Evolutionary conservation across 2,888 invertebrate genomes (phyloP), one percentile per base, ranked within the genome.

Genomic region (Folsomia manolachei): DNA sequence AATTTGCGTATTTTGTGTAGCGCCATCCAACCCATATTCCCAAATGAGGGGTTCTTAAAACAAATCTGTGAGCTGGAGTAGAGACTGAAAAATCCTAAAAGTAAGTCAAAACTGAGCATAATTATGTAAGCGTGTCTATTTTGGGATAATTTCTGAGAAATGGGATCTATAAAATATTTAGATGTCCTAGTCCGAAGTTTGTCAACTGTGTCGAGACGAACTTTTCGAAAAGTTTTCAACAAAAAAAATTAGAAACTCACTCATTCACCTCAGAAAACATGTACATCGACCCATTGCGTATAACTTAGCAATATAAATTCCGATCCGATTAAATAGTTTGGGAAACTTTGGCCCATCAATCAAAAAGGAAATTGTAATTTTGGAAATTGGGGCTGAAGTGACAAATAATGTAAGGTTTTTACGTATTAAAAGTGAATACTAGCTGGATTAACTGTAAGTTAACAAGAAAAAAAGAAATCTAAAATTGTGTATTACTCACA

Each of bases 1-100:
- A n/a, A n/a, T n/a, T n/a, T n/a, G n/a, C n/a, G n/a, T n/a, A n/a
- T 39, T 39, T 14, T 63, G 63, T 60, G 60, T 11, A 82, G 85
- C 52, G 75, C 79, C 21, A 81, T 83, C 56, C 79, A 86, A 67
- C 84, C 85, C 69, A 84, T 86, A 62, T 83, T 83, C 70, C 86
- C 86, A 0, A 86, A 86, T 77, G 82, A 83, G 56, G 86, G 86
- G 1, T 86, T 86, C 77, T 80, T 86, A 9, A 71, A 75, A 52
- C 79, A 80, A 70, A 74, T 80, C 19, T 78, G 78, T 63, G 77
- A 75, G 19, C 64, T 80, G 63, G 80, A 80, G 27, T 63, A 76
- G 9, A 71, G 76, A 11, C 69, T 79, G 14, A 71, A 71, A 56
- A 64, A 71, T 70, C 76, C 74, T 25, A 70, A 61, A 65, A 75